Percentiles rank a stretch among this genome's conserved stretches.
These are phyloP conservation scores for Mionectes macconnelli DNA, from an alignment of 2,113 vertebrate genomes.

Conservation along the genomic window DNA sequence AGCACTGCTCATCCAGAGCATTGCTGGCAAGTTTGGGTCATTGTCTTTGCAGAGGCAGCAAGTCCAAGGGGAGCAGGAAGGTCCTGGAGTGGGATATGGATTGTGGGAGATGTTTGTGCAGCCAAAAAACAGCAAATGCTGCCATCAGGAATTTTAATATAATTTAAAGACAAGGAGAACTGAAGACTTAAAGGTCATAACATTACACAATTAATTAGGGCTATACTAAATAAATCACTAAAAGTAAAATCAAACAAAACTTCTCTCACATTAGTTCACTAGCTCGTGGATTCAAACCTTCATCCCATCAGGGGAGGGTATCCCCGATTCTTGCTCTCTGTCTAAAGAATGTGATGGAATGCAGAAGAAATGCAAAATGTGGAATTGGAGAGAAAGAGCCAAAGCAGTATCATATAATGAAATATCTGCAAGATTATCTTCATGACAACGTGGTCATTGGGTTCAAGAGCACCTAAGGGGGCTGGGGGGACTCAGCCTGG, in stretches of 20 bases:
- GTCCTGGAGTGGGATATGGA: no score
- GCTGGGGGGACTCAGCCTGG: background rate
- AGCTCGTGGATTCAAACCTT: background rate
- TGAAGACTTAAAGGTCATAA: background rate
- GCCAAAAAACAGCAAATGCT: background rate
- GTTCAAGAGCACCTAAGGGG: background rate
- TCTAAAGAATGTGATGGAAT: background rate
- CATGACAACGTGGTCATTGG: background rate
- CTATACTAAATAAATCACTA: background rate
- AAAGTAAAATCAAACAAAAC: background rate
- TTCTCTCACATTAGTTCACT: background rate
- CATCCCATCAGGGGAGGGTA: no score
- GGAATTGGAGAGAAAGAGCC: background rate
- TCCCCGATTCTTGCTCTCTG: rapidly evolving
- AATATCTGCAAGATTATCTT: rapidly evolving
- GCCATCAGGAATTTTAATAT: background rate
- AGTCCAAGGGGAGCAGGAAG: background rate
- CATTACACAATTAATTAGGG: background rate
- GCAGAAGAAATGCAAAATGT: background rate
- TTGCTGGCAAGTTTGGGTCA: background rate
- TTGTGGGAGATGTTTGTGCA: background rate
- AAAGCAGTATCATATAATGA: rapidly evolving
- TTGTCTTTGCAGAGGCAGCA: background rate
- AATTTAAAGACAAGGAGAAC: background rate
- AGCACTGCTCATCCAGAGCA: background rate